Evolutionary conservation across 2,113 vertebrate genomes (phyloP).

Genomic region (Thryonomys swinderianus): DNA sequence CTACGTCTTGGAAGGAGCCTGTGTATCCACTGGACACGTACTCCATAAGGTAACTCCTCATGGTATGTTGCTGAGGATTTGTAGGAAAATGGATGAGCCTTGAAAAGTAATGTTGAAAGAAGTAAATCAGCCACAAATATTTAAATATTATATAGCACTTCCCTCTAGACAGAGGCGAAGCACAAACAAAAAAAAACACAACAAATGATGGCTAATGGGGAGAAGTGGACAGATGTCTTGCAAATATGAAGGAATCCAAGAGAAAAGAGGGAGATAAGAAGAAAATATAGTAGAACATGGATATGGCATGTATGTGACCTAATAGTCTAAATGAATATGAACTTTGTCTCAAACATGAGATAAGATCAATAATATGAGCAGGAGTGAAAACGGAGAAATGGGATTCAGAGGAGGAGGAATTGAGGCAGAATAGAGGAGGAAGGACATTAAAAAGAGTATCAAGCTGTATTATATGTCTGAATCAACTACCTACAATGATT

Average conservation of each 20-base stretch:
- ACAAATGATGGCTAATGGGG: background rate
- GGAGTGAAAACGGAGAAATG: background rate
- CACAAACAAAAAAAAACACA: background rate
- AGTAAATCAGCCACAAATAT: background rate
- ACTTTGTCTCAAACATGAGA: background rate
- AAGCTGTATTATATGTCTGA: background rate
- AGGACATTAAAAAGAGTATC: background rate
- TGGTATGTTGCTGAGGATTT: background rate
- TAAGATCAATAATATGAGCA: background rate
- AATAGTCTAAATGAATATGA: background rate
- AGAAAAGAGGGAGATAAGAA: background rate
- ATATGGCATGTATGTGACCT: background rate
- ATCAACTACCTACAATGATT: background rate
- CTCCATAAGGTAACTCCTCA: background rate
- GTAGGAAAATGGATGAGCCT: background rate
- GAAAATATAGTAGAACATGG: background rate
- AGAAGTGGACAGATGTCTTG: background rate
- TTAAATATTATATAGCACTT: background rate
- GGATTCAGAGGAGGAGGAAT: background rate
- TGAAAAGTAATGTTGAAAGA: background rate
- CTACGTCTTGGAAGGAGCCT: background rate
- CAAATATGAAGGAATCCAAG: background rate
- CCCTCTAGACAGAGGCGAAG: background rate
- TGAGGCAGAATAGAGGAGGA: background rate
- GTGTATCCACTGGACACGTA: background rate